Conservation (phyloP, 2,797 vertebrate species). For the Spinibarbus caldwelli region DNA sequence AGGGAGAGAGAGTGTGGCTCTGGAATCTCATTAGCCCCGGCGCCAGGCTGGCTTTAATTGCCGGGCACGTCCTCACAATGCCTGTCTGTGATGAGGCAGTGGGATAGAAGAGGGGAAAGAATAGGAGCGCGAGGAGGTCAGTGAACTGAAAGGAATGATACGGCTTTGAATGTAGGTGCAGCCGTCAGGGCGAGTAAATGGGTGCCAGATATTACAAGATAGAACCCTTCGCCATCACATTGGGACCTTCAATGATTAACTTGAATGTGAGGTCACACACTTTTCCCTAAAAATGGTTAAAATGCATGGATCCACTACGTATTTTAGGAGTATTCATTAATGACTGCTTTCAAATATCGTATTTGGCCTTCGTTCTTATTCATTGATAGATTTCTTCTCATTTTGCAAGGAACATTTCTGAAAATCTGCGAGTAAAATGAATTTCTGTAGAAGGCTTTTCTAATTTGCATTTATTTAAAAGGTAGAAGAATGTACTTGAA, state of each 20-base stretch:
- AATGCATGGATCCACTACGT: not conserved
- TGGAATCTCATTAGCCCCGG: conserved; percentile 56
- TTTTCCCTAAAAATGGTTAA: not conserved
- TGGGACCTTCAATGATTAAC: not conserved
- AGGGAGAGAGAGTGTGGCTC: conserved; percentile 49
- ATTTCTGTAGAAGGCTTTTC: not conserved
- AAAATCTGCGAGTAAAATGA: not conserved
- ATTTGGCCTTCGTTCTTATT: not conserved
- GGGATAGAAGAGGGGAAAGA: conserved; percentile 19
- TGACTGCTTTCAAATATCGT: not conserved
- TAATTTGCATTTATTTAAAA: not conserved
- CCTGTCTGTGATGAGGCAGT: conserved; percentile 52
- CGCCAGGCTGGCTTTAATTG: conserved; percentile 60
- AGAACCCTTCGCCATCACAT: conserved; percentile 15
- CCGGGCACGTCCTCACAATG: conserved; percentile 52
- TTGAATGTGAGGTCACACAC: not conserved
- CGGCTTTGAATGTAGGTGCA: conserved; percentile 49
- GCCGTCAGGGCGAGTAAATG: conserved; percentile 22
- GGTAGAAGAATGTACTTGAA: not conserved
- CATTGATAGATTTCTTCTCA: not conserved
- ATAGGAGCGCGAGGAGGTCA: conserved; percentile 48
- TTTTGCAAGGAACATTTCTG: not conserved
- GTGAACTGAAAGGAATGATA: conserved; percentile 48
- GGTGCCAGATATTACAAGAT: conserved; percentile 36
- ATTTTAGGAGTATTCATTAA: not conserved